Conservation (phyloP, 1,140 invertebrate species). For the Tetramorium alpestre region DNA sequence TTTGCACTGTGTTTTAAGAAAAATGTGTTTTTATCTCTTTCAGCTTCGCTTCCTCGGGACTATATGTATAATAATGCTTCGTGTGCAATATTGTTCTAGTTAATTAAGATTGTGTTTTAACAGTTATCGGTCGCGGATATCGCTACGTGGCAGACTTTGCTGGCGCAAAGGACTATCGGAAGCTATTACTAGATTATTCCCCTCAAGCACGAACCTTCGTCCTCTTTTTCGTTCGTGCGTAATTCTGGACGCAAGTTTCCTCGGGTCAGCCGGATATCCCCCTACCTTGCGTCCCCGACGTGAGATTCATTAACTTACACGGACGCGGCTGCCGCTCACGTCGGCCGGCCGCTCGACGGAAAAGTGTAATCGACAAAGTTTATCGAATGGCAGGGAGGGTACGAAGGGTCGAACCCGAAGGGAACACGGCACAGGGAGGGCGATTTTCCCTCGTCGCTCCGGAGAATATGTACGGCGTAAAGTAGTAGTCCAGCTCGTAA, state of each 20-base stretch:
- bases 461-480: conserved; percentile 68
- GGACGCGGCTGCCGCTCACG: conserved; percentile 61
- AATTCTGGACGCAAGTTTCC: conserved; percentile 64
- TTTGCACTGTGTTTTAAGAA: not conserved
- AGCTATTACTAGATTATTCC: conserved; percentile 64
- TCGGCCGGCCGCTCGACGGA: conserved; percentile 68
- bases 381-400: conserved; percentile 79
- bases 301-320: conserved; percentile 81
- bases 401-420: conserved; percentile 69
- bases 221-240: conserved; percentile 38
- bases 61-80: not conserved
- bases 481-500: conserved; percentile 71
- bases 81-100: conserved; percentile 7
- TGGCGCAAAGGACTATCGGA: conserved; percentile 36
- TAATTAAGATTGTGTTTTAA: conserved; percentile 38
- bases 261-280: conserved; percentile 63
- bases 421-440: conserved; percentile 63
- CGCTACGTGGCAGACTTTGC: conserved; percentile 34
- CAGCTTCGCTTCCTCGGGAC: too few species aligned
- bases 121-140: conserved; percentile 16
- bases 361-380: conserved; percentile 84
- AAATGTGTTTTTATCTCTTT: not conserved
- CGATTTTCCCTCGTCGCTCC: conserved; percentile 74
- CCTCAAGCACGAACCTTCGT: conserved; percentile 49
- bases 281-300: conserved; percentile 64